Base-by-base conservation (phyloP, 1,140 invertebrate species). In the Seison nebaliae region DNA sequence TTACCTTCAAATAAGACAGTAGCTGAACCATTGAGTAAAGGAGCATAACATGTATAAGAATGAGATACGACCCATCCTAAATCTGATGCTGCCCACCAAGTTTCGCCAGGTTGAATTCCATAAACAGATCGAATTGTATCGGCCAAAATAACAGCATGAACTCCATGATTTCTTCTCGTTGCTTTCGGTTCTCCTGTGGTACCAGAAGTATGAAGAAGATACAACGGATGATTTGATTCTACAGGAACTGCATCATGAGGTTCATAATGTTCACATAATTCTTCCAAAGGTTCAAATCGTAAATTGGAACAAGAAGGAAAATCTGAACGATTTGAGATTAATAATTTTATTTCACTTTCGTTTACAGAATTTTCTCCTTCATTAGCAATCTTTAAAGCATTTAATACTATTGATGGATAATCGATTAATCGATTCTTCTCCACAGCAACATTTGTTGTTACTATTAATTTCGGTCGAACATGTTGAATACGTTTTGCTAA, bases 1-100 rank as follows among this genome's bases (percentile, higher is more conserved):
- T 86, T 88, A 2, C 81, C 81, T 53, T 91, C 81, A 57, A 80
- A 88, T 59, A 91, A 67, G 1, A 91, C 64, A 44, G 74, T 74
- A 0, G 78, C 83, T 21, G 71, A 63, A 1, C 78, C 72, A 44
- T 71, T 69, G 0, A 78, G 52, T 0, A 88, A 58, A 0, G 81
- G 80, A 2, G 70, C 79, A 46, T 88, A 88, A 51, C 75, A 78
- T 36, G 84, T 84, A 49, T 83, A 88, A 0, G 76, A 80, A 53
- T 81, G 78, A 2, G 80, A 80, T 11, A 40, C 22, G 1, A 23
- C 24, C 81, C 80, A 88, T 1, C 80, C 77, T 40, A 76, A 63
- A 51, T 83, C 77, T 32, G 64, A 65, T 0, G 76, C 78, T 0
- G 78, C 77, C 18, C 71, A 72, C 78, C 78, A 91, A 4, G 76